A percentile compares a stretch with the other conserved stretches of the same genome.
phyloP scores from a whole-genome alignment of 2,797 vertebrate species.

The Petrocephalus sullivani region DNA sequence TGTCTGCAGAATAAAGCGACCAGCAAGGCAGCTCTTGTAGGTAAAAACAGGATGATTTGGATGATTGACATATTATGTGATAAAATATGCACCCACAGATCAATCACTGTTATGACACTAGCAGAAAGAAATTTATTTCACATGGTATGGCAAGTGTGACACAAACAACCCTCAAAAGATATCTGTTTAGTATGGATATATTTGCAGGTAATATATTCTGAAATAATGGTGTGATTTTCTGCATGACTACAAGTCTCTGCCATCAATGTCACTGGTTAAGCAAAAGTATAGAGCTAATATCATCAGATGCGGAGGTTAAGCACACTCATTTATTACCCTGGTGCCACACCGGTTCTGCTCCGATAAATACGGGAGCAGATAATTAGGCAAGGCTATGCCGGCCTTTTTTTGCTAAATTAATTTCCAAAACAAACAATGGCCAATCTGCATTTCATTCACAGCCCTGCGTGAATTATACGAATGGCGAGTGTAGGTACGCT shows the following conservation, averaged over 20 bases:
- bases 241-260: conserved; percentile 31
- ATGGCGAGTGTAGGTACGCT: background rate
- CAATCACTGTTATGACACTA: background rate
- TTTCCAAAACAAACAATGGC: conserved; percentile 42
- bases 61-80: background rate
- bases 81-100: background rate
- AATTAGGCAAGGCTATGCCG: conserved; percentile 38
- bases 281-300: conserved; percentile 30
- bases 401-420: conserved; percentile 37
- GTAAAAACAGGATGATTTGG: background rate
- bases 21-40: background rate
- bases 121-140: conserved; percentile 19
- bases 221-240: conserved; percentile 39
- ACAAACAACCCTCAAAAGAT: background rate
- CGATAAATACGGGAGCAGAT: conserved; percentile 22
- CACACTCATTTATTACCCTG: conserved; percentile 43
- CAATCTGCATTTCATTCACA: conserved; percentile 24
- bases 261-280: conserved; percentile 30
- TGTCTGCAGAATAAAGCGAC: background rate
- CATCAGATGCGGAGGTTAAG: conserved; percentile 40
- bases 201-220: conserved; percentile 34
- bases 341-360: conserved; percentile 33
- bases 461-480: conserved; percentile 22
- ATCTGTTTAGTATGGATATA: conserved; percentile 23
- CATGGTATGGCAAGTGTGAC: background rate